A percentile compares a stretch with the other conserved stretches of the same genome.
These are phyloP conservation scores for Catharus fuscescens DNA, from an alignment of 2,113 vertebrate species.

Conservation along the genomic window DNA sequence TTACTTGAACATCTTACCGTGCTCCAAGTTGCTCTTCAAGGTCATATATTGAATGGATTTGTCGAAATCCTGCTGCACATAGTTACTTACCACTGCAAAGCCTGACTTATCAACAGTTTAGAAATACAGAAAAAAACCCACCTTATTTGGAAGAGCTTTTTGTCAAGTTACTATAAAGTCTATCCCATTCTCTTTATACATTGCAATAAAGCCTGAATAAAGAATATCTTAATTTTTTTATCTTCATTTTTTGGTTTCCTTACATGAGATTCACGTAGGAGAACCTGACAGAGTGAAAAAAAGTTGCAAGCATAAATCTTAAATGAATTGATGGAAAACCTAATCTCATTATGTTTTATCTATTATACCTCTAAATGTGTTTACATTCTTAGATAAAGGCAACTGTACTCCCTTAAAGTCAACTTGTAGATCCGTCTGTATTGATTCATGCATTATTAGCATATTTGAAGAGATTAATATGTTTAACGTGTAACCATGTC, in stretches of 20 bases:
- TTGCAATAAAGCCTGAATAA: not conserved
- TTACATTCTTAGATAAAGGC: slow-evolving; percentile 30
- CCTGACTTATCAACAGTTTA: not conserved
- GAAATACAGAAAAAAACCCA: fast-evolving
- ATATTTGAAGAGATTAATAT: slow-evolving; percentile 25
- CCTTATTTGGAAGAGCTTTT: not conserved
- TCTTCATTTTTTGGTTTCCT: not conserved
- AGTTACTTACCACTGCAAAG: not conserved
- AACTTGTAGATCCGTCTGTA: not conserved
- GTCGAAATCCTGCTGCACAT: not conserved
- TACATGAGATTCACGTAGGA: not conserved
- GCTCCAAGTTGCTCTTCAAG: not conserved
- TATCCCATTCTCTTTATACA: not conserved
- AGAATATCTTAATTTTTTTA: not conserved
- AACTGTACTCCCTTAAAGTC: not conserved
- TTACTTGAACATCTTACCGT: not conserved
- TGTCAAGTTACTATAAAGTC: not conserved
- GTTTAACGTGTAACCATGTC: not conserved
- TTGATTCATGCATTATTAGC: slow-evolving; percentile 40
- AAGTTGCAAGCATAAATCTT: not conserved
- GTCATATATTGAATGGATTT: not conserved
- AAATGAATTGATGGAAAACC: not conserved
- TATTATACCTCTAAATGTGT: not conserved
- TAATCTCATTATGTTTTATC: not conserved
- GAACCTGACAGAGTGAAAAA: not conserved